Percentiles rank a stretch among this genome's conserved stretches.
Conservation (phyloP, 2,888 invertebrate genomes). For the Drosophila nr. medialis region DNA sequence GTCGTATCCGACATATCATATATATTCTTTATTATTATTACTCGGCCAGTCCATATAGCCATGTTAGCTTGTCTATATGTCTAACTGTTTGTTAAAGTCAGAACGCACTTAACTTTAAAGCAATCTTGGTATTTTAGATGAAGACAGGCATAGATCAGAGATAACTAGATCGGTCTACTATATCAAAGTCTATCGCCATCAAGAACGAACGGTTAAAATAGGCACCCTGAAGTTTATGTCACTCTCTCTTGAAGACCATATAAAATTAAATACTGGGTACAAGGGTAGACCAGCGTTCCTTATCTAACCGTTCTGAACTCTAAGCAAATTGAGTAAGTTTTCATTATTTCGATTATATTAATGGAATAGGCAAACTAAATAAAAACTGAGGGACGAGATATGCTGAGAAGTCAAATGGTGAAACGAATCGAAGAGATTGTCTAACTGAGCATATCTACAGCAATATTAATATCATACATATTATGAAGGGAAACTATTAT, state of each 20-base stretch:
- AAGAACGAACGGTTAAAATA: no score
- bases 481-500: background rate
- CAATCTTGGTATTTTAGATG: no score
- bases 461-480: background rate
- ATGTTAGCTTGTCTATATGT: no score
- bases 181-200: no score
- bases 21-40: background rate
- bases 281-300: background rate
- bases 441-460: background rate
- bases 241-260: no score
- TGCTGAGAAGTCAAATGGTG: background rate
- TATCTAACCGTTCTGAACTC: background rate
- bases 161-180: no score
- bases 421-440: background rate
- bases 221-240: no score
- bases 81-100: no score
- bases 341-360: background rate
- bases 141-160: no score
- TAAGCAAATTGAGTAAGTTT: background rate
- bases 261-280: no score
- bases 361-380: background rate
- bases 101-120: no score
- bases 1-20: background rate
- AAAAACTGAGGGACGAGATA: background rate
- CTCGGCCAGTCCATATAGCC: background rate